phyloP scores from a whole-genome alignment of 2,113 vertebrate species.

The Etheostoma cragini region DNA sequence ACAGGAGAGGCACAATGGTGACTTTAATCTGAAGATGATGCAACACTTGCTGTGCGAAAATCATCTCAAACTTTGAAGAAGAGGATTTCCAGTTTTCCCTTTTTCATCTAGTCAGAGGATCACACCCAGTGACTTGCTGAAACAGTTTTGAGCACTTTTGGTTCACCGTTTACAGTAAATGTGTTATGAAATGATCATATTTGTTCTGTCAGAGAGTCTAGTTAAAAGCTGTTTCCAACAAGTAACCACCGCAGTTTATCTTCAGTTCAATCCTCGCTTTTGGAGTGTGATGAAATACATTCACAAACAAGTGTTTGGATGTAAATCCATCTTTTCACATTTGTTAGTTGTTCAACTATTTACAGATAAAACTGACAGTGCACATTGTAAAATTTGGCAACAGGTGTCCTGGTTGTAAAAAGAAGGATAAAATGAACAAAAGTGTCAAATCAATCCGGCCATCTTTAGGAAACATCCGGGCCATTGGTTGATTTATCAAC shows the following conservation, averaged over 20 bases:
- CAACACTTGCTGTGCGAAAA: conserved; percentile 39
- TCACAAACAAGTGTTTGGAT: not conserved
- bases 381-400: not conserved
- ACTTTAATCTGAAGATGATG: conserved; percentile 53
- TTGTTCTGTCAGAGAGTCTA: conserved; percentile 1
- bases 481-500: not conserved
- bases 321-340: not conserved
- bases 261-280: conserved; percentile 6
- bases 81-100: conserved; percentile 27
- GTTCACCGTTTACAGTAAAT: not conserved
- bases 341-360: not conserved
- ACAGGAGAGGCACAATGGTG: conserved; percentile 48
- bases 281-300: not conserved
- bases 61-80: conserved; percentile 9
- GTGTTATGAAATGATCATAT: not conserved
- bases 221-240: not conserved
- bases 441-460: not conserved
- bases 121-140: not conserved
- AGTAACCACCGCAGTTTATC: not conserved
- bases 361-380: not conserved
- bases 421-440: not conserved
- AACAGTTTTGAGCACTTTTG: not conserved
- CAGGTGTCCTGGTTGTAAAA: not conserved
- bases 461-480: not conserved
- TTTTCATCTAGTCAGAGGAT: conserved; percentile 7